Evolutionary conservation across 2,888 invertebrate species (phyloP).

Genomic region (Tetragnatha montana): DNA sequence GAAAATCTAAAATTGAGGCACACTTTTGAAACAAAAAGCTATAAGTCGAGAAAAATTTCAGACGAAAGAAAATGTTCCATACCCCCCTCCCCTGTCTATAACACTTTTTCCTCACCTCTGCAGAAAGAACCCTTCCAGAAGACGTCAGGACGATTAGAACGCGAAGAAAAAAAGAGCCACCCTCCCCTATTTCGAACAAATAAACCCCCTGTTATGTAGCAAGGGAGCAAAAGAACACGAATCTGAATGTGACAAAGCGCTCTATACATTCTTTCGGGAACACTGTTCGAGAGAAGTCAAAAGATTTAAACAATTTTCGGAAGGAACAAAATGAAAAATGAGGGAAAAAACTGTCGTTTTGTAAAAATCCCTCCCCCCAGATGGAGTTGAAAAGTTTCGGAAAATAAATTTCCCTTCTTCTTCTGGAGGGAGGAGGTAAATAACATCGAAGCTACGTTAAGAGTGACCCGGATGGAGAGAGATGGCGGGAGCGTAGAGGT

Average conservation of each 20-base stretch:
- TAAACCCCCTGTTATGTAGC: neutral
- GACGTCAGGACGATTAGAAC: neutral
- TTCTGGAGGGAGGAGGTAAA: constrained; percentile 9
- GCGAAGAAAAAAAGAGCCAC: neutral
- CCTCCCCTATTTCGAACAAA: neutral
- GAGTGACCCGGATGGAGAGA: neutral
- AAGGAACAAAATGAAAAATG: constrained; percentile 18
- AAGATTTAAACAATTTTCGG: constrained; percentile 41
- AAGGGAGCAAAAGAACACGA: neutral
- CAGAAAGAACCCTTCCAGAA: too few species aligned
- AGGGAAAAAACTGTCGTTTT: neutral
- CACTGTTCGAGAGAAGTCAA: constrained; percentile 39
- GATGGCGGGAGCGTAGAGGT: neutral
- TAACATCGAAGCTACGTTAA: constrained; percentile 8
- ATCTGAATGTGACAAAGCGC: neutral
- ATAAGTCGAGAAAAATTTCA: too few species aligned
- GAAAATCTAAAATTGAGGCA: too few species aligned
- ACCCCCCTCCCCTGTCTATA: too few species aligned
- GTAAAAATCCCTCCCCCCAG: constrained; percentile 12
- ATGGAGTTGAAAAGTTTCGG: constrained; percentile 29
- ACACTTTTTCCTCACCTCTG: too few species aligned
- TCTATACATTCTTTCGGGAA: neutral
- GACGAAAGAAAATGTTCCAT: too few species aligned
- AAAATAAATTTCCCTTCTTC: constrained; percentile 15
- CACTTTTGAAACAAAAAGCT: too few species aligned